phyloP scores from a whole-genome alignment of 2,888 invertebrate species.

The Yponomeuta cagnagella region DNA sequence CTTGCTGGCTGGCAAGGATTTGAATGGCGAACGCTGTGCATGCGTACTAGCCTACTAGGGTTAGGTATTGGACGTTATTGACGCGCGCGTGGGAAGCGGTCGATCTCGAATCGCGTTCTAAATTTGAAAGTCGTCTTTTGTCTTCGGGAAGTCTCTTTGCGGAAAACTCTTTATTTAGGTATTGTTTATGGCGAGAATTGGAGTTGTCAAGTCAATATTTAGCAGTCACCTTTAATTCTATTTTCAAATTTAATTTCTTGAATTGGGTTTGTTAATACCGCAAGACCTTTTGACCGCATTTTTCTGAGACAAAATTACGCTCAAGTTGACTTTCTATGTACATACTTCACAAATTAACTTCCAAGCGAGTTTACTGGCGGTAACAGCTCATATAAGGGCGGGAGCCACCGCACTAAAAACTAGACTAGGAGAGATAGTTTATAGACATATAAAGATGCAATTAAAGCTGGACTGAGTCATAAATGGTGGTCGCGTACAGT shows the following conservation, averaged over 20 bases:
- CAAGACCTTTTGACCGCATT: too few species aligned
- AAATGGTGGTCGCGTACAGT: constrained; percentile 14
- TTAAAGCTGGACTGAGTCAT: constrained; percentile 16
- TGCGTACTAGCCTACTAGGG: constrained; percentile 68
- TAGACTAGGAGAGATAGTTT: constrained; percentile 12
- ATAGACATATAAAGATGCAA: constrained; percentile 16
- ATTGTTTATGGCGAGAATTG: neutral
- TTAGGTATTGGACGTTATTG: constrained; percentile 61
- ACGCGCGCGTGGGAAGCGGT: constrained; percentile 33
- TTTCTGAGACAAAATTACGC: neutral
- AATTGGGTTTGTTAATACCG: too few species aligned
- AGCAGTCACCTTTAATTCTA: too few species aligned
- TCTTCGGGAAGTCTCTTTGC: neutral
- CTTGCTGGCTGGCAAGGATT: constrained; percentile 60
- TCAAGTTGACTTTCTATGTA: neutral
- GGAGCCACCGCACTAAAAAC: constrained; percentile 11
- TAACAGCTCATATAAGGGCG: constrained; percentile 3
- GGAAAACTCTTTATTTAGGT: neutral
- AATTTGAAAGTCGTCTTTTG: constrained; percentile 8
- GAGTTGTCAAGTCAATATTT: too few species aligned
- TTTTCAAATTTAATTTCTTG: too few species aligned
- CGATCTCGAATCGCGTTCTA: constrained; percentile 36
- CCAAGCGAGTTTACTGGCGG: neutral
- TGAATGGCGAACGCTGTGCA: constrained; percentile 59
- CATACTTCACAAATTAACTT: neutral